phyloP scores from a whole-genome alignment of 2,797 vertebrate species.

The Sylvia borin region DNA sequence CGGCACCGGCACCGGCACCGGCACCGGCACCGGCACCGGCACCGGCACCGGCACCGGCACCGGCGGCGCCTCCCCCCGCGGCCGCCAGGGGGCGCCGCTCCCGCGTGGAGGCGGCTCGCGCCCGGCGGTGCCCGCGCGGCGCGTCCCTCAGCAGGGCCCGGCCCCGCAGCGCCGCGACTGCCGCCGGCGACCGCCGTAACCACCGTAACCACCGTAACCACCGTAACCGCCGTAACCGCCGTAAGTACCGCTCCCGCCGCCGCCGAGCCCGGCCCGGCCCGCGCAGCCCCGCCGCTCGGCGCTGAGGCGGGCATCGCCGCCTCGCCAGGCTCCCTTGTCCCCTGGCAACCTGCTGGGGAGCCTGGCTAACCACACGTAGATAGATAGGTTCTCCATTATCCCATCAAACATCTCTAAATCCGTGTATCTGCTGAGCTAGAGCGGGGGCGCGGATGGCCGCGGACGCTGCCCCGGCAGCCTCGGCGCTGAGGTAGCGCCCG shows the following conservation, averaged over 20 bases:
- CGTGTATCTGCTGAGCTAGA: fast-evolving
- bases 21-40: not conserved
- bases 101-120: not conserved
- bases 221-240: too few species aligned
- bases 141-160: not conserved
- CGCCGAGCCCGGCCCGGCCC: not conserved
- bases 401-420: too few species aligned
- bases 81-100: not conserved
- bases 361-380: not conserved
- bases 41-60: not conserved
- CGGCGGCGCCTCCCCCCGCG: not conserved
- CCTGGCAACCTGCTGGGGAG: not conserved
- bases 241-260: not conserved
- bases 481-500: not conserved
- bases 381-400: not conserved
- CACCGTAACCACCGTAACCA: too few species aligned
- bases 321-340: not conserved
- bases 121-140: not conserved
- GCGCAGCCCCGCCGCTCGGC: not conserved
- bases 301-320: too few species aligned
- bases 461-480: not conserved
- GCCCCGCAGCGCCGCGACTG: not conserved
- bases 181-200: too few species aligned
- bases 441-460: not conserved
- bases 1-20: not conserved